phyloP scores from a whole-genome alignment of 2,797 vertebrate species.

The Sebastiscus albofasciatus region DNA sequence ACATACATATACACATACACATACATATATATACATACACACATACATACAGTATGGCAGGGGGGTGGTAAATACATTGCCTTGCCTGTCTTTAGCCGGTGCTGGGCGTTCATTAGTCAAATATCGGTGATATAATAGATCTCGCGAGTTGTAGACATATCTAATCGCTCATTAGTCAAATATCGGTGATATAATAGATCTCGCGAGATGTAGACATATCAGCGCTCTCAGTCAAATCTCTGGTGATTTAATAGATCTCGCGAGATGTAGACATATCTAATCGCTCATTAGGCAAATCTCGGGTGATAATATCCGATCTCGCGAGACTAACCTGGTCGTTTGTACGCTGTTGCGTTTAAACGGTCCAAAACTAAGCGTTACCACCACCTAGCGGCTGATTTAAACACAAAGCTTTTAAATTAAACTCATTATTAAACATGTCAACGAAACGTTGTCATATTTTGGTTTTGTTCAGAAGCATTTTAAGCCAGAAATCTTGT shows the following conservation, averaged over 20 bases:
- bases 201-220: too few relatives aligned
- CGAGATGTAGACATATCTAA: neutral
- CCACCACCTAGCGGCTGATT: neutral
- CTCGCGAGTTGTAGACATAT: too few relatives aligned
- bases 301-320: neutral
- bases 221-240: too few relatives aligned
- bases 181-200: too few relatives aligned
- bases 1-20: too few relatives aligned
- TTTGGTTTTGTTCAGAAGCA: neutral
- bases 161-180: too few relatives aligned
- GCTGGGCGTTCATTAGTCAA: neutral
- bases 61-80: too few relatives aligned
- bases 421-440: neutral
- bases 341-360: neutral
- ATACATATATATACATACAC: too few relatives aligned
- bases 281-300: neutral
- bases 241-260: constrained; percentile 1
- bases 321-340: neutral
- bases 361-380: neutral
- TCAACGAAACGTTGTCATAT: neutral
- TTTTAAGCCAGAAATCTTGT: neutral
- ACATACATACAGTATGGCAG: too few relatives aligned
- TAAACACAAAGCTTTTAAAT: neutral
- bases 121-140: neutral
- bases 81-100: neutral